These are phyloP conservation scores for Pluvialis apricaria DNA, from an alignment of 2,113 vertebrate genomes.

Conservation along the genomic window DNA sequence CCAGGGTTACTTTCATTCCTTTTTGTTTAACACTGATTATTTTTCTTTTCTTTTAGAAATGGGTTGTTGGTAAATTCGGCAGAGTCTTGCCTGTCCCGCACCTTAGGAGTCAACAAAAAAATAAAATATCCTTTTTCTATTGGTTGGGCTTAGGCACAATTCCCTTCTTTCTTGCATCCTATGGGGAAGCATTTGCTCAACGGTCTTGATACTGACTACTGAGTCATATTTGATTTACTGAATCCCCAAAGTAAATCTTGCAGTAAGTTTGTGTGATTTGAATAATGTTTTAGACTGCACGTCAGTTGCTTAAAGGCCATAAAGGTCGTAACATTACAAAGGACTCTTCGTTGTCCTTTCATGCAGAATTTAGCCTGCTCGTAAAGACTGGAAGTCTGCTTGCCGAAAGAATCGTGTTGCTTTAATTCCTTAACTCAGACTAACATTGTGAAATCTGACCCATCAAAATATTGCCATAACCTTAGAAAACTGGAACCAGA, in stretches of 20 bases:
- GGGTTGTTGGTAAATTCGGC: conserved; percentile 97
- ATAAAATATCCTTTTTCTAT: conserved; percentile 84
- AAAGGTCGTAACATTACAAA: background rate
- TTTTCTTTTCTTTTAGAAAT: conserved; percentile 78
- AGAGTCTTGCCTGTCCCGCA: conserved; percentile 91
- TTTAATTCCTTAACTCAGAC: conserved; percentile 73
- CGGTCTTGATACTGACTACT: background rate
- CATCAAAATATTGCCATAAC: conserved; percentile 95
- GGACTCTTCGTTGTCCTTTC: background rate
- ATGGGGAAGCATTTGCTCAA: background rate
- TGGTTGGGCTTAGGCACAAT: background rate
- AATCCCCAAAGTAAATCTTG: background rate
- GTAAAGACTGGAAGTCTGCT: background rate
- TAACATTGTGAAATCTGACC: conserved; percentile 88
- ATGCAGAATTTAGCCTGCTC: background rate
- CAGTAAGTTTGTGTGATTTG: background rate
- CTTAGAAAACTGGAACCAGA: conserved; percentile 82
- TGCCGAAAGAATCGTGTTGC: background rate
- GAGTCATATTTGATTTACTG: background rate
- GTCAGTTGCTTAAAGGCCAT: background rate
- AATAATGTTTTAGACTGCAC: background rate
- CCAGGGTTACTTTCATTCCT: background rate
- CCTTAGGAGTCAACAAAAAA: conserved; percentile 76
- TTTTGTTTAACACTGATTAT: background rate
- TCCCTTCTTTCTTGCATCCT: background rate